Base-by-base conservation (phyloP, 53 echinoderm and acorn worm genomes). In the Echinarachnius parma region DNA sequence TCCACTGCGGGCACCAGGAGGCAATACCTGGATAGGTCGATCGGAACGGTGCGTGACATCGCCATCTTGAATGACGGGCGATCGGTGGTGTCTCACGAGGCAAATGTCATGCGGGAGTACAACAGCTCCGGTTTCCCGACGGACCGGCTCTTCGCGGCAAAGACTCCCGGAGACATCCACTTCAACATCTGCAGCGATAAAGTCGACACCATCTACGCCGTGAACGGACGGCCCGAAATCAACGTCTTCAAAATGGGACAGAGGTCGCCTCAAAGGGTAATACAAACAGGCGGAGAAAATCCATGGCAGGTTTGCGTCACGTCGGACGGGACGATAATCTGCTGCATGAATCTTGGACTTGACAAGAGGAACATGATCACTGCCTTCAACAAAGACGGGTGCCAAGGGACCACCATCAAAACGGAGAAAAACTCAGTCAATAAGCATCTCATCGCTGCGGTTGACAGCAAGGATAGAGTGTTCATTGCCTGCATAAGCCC, bases 181-280 rank as follows among this genome's bases (percentile, higher is more conserved):
- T 59, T 32, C n/a, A 32, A 59, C n/a, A 34, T 59, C 19, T 59
- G 59, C 59, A 0, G 59, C 5, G 59, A 59, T 8, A 3, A 59
- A 8, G 2, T 9, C 59, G 21, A 32, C 32, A 59, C 31, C 32
- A 31, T 59, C 59, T 59, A 59, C 3, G 59, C 59, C 19, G 24
- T 59, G 18, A 59, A 59, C 19, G 59, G 59, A 31, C 19, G 34
- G 19, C 59, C 59, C 1, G 59, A 59, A 59, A 59, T 59, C 59
- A 32, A 59, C 59, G 31, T 21, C 34, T 59, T 59, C 8, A 10
- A 20, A 31, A 19, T 59, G 2, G 59, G 59, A 59, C 31, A 32
- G 33, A 34, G 21, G 2, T 20, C 21, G 34, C 59, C 59, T 3
- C 20, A 32, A 9, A 31, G 59, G 21, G 59, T 59, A 20, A 59